A percentile compares a stretch with the other conserved stretches of the same genome.
phyloP scores from a whole-genome alignment of 2,888 invertebrate genomes.

The Hydrotaea cyrtoneurina region DNA sequence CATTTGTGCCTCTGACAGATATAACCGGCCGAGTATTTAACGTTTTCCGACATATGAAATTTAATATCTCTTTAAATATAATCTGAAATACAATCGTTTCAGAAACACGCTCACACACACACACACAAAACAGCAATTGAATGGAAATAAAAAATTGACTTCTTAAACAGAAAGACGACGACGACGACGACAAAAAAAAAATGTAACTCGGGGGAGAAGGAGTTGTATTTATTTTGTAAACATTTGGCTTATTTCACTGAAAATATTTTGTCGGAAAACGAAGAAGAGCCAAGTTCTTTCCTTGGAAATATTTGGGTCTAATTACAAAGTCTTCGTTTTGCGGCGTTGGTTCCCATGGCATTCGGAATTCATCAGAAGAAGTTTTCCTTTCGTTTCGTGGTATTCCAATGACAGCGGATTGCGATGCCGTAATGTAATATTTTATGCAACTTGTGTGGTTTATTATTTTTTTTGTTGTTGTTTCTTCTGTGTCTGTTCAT shows the following conservation, averaged over 20 bases:
- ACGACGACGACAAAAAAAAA: not conserved
- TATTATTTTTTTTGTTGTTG: not conserved
- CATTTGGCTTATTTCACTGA: constrained; percentile 40
- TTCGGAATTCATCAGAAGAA: constrained; percentile 7
- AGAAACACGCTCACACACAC: not conserved
- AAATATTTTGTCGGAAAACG: constrained; percentile 23
- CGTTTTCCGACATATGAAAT: constrained; percentile 46
- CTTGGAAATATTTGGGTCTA: constrained; percentile 32
- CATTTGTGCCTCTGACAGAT: not conserved
- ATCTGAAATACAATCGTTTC: constrained; percentile 41
- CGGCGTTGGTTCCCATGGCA: constrained; percentile 31
- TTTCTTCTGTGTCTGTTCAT: not conserved
- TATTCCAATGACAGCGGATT: not conserved
- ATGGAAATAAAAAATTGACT: constrained; percentile 8
- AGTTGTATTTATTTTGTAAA: constrained; percentile 60
- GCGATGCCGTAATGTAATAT: constrained; percentile 42
- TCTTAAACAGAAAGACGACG: not conserved
- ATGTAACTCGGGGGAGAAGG: not conserved
- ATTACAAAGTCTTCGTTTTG: constrained; percentile 20
- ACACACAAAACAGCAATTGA: constrained; percentile 13
- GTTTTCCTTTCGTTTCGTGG: constrained; percentile 9
- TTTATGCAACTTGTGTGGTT: constrained; percentile 59
- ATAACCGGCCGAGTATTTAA: not conserved
- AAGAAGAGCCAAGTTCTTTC: constrained; percentile 31
- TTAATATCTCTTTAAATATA: constrained; percentile 48